Base-by-base conservation (phyloP, 1,140 invertebrate species). In the Drosophila baimaii region DNA sequence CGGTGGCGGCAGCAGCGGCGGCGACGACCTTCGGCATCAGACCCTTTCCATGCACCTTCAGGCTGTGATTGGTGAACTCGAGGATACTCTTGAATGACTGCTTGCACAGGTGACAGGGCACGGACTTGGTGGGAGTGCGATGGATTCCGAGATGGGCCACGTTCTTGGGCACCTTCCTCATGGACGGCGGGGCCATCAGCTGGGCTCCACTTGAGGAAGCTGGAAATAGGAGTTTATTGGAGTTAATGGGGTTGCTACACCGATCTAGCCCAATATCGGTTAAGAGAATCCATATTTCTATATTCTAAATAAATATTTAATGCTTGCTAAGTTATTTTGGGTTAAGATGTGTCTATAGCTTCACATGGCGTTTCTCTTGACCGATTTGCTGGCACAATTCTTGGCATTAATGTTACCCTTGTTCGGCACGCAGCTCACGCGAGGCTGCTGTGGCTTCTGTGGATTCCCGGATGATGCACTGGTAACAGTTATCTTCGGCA, bases 81-180 rank as follows among this genome's bases (percentile, higher is more conserved):
- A 91, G 62, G 41, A 91, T 82, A 47, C 66, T 91, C 52, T 83
- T 91, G 33, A 91, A 91, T 0, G 90, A 79, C 25, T 69, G 54
- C 64, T 89, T 90, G 43, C 90, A 91, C 4, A 71, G 77, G 68
- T 90, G 78, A 25, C 90, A 91, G 7, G 81, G 86, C 27, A 91
- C 81, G 1, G 69, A 29, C 39, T 91, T 91, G 10, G 77, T 91
- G 2, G 90, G 90, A 9, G 90, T 91, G 17, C 90, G 83, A 46
- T 66, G 80, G 5, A 91, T 72, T 4, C 90, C 90, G 12, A 84
- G 54, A 37, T 91, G 90, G 13, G 90, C 83, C 5, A 70, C 61
- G 2, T 69, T 78, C 27, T 91, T 91, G 8, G 77, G 66, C 8
- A 75, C 35, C 69, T 89, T 89, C 25, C 70, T 68, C 0, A 66